Evolutionary conservation across 2,797 vertebrate species (phyloP), one percentile per base, ranked within the genome.

Genomic region (Notolabrus celidotus): DNA sequence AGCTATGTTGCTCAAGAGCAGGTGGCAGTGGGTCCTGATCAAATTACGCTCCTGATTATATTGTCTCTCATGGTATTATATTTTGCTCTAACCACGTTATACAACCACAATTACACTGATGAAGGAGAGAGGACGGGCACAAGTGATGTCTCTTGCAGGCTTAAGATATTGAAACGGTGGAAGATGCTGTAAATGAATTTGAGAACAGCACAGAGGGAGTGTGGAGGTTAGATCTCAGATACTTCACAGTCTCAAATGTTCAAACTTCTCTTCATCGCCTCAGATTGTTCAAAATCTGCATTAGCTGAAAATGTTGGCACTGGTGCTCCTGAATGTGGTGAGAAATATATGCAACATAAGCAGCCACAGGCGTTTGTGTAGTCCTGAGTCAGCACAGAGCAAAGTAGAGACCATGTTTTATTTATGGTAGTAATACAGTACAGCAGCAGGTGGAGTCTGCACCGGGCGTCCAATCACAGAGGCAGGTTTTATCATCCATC

Each of bases 31-130:
- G 41, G 42, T 67, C 60, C 75, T 79, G 82, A 90, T 89, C 25
- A 9, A 77, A 78, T 92, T 82, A 87, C 57, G 0, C 2, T 36
- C 23, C 69, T 86, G 81, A 91, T 89, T 71, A 71, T 74, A 87
- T 78, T 81, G 80, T 70, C 71, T 71, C 82, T 90, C 73, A 80
- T 82, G 79, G 79, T 76, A 84, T 90, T 84, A 80, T 83, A 77
- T 69, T 69, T 58, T 85, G 64, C 74, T 54, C 55, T 85, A 81
- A 88, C 79, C 23, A 25, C 45, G 52, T 91, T 88, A 86, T 25
- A 76, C 70, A 72, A 69, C 59, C 66, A 71, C 65, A 82, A 79
- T 86, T 72, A 64, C 56, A 67, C 34, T 56, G 56, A 77, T 14
- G 12, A 46, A 65, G 42, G 59, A 81, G 63, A 27, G 36, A 38